Evolutionary conservation across 2,888 invertebrate genomes (phyloP).

Genomic region (Fabriciana adippe): DNA sequence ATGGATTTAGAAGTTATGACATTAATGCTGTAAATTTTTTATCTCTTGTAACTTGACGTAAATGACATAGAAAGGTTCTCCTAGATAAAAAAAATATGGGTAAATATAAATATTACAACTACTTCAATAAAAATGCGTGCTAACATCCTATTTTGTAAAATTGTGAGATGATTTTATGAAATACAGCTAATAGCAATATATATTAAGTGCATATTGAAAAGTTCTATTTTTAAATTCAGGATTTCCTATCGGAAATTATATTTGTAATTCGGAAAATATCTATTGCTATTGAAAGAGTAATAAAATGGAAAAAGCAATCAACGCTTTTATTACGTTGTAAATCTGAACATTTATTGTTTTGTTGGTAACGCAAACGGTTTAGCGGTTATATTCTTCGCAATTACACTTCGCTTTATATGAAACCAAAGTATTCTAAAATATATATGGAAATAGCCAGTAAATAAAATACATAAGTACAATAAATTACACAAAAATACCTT

Average conservation of each 20-base stretch:
- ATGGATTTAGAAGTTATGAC: too few species aligned
- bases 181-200: too few species aligned
- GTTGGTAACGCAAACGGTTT: constrained; percentile 33
- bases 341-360: constrained; percentile 38
- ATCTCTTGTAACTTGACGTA: too few species aligned
- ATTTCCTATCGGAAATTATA: constrained; percentile 6
- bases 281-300: constrained; percentile 31
- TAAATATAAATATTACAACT: too few species aligned
- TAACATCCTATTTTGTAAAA: too few species aligned
- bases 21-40: too few species aligned
- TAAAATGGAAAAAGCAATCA: constrained; percentile 35
- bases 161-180: too few species aligned
- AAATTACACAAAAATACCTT: too few species aligned
- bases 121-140: too few species aligned
- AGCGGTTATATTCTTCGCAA: constrained; percentile 35
- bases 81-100: too few species aligned
- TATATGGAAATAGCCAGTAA: background rate
- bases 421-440: constrained; percentile 16
- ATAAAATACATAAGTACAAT: background rate
- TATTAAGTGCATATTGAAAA: background rate
- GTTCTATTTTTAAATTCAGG: background rate
- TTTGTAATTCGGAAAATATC: constrained; percentile 24
- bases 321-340: constrained; percentile 37
- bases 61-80: too few species aligned
- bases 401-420: constrained; percentile 32